These are phyloP conservation scores for Camponotus vicinus DNA, from an alignment of 1,140 invertebrate species.

Conservation along the genomic window DNA sequence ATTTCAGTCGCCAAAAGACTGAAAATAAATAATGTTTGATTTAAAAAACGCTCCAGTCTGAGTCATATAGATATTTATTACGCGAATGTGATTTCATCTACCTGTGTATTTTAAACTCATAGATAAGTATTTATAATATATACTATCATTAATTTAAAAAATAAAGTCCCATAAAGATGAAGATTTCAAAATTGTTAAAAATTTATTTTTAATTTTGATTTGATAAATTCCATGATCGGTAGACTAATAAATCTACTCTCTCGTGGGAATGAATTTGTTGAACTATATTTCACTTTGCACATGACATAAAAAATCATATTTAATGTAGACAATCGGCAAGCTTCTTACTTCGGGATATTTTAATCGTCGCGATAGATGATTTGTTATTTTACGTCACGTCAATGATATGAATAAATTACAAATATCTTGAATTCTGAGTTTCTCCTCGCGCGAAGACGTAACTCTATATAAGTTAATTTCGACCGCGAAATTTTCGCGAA, in stretches of 20 bases:
- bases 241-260: background rate
- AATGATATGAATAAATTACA: constrained; percentile 52
- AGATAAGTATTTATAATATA: background rate
- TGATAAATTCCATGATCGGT: background rate
- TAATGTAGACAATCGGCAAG: background rate
- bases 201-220: background rate
- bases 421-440: constrained; percentile 31
- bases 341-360: background rate
- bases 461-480: constrained; percentile 73
- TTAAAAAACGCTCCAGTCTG: background rate
- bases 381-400: constrained; percentile 25
- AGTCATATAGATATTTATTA: constrained; percentile 51
- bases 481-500: constrained; percentile 69
- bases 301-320: background rate
- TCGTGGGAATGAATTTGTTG: background rate
- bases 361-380: background rate
- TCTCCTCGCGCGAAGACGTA: background rate
- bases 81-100: constrained; percentile 53
- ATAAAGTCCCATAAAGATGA: background rate
- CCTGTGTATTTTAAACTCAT: constrained; percentile 34
- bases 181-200: background rate
- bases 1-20: background rate
- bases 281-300: background rate
- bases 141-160: background rate
- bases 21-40: background rate